phyloP scores from a whole-genome alignment of 2,113 vertebrate species.

The Trogon surrucura region DNA sequence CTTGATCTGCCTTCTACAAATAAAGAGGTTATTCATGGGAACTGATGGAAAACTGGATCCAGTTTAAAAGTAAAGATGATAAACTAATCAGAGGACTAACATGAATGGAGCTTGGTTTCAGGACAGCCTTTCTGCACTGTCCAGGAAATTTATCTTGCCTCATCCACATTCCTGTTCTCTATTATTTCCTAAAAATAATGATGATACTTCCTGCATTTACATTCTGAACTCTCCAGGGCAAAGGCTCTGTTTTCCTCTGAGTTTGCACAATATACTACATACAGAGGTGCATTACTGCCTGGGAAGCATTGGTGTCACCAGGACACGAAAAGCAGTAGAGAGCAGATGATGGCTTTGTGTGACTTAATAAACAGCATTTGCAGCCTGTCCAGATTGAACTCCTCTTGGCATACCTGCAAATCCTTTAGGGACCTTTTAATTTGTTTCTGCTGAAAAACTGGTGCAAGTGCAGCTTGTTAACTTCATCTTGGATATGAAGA shows the following conservation, averaged over 20 bases:
- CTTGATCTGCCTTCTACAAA: neutral
- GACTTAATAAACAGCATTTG: neutral
- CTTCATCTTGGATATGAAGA: neutral
- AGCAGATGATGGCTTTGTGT: neutral
- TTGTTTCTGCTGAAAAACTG: neutral
- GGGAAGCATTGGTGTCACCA: neutral
- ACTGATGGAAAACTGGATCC: neutral
- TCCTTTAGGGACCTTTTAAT: neutral
- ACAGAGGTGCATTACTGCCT: rapidly evolving
- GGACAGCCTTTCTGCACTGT: rapidly evolving
- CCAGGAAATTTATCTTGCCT: neutral
- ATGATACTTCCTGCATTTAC: neutral
- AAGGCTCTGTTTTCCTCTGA: neutral
- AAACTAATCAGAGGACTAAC: neutral
- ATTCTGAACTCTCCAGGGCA: neutral
- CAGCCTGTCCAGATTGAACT: neutral
- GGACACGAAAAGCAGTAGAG: neutral
- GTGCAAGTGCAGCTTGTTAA: neutral
- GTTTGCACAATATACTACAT: neutral
- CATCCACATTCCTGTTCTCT: neutral
- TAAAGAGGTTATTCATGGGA: neutral
- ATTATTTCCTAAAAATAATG: neutral
- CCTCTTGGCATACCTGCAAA: neutral
- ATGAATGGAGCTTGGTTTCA: rapidly evolving
- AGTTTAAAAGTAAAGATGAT: neutral